A percentile compares a stretch with the other conserved stretches of the same genome.
Conservation (phyloP, 2,888 invertebrate genomes). For the Melangyna quadrimaculata region DNA sequence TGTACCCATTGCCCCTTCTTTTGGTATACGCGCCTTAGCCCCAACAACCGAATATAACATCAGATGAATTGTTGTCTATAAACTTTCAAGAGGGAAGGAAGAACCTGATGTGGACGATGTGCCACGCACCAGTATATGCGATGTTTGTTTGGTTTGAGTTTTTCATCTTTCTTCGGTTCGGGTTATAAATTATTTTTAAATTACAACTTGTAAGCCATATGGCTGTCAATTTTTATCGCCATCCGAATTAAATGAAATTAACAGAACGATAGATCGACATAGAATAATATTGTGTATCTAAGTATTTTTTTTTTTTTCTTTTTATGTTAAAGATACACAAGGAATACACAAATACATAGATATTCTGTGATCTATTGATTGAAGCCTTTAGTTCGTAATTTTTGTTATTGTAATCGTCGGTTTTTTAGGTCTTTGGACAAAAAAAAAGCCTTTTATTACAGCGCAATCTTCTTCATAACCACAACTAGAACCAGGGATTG, state of each 20-base stretch:
- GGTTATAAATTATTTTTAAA: constrained; percentile 68
- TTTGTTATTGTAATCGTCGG: constrained; percentile 24
- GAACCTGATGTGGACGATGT: not conserved
- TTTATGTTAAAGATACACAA: not conserved
- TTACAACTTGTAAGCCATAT: constrained; percentile 68
- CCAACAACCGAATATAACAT: not conserved
- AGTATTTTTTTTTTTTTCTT: not conserved
- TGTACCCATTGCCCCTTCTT: not conserved
- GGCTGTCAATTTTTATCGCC: constrained; percentile 69
- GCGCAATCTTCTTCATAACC: not conserved
- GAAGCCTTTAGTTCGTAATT: constrained; percentile 16
- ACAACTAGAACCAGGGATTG: not conserved
- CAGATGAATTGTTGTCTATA: not conserved
- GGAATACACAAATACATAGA: not conserved
- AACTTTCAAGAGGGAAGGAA: not conserved
- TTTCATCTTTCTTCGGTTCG: constrained; percentile 37
- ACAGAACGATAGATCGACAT: constrained; percentile 6
- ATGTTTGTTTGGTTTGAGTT: constrained; percentile 15
- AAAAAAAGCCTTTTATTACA: not conserved
- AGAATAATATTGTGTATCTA: not conserved
- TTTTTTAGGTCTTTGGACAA: not conserved
- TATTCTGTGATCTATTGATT: constrained; percentile 35
- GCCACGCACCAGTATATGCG: not conserved
- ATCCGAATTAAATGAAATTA: constrained; percentile 63
- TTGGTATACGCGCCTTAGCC: not conserved